Evolutionary conservation across 2,888 invertebrate species (phyloP).

Genomic region (Timema cristinae): DNA sequence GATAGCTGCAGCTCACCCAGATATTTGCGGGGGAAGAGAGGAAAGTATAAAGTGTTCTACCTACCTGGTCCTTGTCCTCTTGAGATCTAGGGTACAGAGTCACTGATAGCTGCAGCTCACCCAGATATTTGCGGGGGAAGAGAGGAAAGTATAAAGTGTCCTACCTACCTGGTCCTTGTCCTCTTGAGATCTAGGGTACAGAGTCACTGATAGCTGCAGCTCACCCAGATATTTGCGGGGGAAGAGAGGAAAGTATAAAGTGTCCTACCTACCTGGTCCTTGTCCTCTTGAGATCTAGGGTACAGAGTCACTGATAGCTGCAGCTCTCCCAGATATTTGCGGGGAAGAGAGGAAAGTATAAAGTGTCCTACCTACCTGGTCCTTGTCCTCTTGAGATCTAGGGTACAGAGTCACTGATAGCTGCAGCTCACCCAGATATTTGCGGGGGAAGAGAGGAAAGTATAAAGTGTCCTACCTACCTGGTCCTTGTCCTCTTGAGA

Average conservation of each 20-base stretch:
- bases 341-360: no score
- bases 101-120: conserved; percentile 74
- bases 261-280: conserved; percentile 70
- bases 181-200: conserved; percentile 91
- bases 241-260: no score
- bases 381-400: conserved; percentile 89
- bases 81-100: conserved; percentile 90
- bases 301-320: conserved; percentile 75
- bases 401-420: conserved; percentile 83
- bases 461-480: conserved; percentile 56
- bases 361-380: conserved; percentile 64
- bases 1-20: conserved; percentile 81
- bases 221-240: conserved; percentile 83
- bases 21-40: no score
- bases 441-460: no score
- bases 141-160: no score
- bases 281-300: conserved; percentile 91
- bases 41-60: no score
- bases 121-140: no score
- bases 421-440: conserved; percentile 78
- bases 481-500: conserved; percentile 93
- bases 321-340: conserved; percentile 81
- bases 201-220: conserved; percentile 70
- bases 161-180: conserved; percentile 84
- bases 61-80: conserved; percentile 91